Evolutionary conservation across 2,888 invertebrate species (phyloP), one percentile per base, ranked within the genome.

Genomic region (Leptopterna dolabrata): DNA sequence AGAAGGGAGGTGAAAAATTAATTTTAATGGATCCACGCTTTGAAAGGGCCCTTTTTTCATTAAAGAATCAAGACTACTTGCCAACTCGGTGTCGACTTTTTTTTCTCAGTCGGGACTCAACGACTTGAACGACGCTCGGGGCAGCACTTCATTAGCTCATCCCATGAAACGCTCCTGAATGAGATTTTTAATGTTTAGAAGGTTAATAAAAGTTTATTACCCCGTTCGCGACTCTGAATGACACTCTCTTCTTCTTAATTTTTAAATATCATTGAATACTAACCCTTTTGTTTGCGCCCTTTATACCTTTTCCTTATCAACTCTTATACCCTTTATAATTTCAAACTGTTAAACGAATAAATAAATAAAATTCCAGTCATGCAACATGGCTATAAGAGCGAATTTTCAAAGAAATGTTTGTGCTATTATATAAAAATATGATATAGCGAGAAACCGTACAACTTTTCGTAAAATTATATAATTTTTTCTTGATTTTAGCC

Each of bases 61-160:
- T 63, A 63, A 63, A 63, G 63, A 63, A 63, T 63, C 63, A 63
- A 63, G 63, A 24, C 24, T 11, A 63, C 63, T 63, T 63, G 63
- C 63, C 63, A 24, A 63, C 63, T 63, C 24, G 27, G 9, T 51
- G 63, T 63, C 27, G 43, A n/a, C 45, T 45, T 78, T 43, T 45
- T 78, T n/a, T 14, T 41, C 78, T n/a, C 78, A 78, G 43, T 36
- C 29, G 24, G 9, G 24, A 63, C 19, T 24, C 63, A 27, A 24
- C 30, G 36, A 27, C 45, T 78, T 19, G 43, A 78, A 78, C 78
- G 45, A 78, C 41, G 19, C 78, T 78, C 78, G 14, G 9, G 78
- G 45, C 78, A 19, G 45, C 78, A 78, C 78, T 78, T 78, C 78
- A 78, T 78, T 78, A 78, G 45, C 43, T 16, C 78, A 45, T 78